Evolutionary conservation across 2,113 vertebrate genomes (phyloP).

Genomic region (Gopherus evgoodei): DNA sequence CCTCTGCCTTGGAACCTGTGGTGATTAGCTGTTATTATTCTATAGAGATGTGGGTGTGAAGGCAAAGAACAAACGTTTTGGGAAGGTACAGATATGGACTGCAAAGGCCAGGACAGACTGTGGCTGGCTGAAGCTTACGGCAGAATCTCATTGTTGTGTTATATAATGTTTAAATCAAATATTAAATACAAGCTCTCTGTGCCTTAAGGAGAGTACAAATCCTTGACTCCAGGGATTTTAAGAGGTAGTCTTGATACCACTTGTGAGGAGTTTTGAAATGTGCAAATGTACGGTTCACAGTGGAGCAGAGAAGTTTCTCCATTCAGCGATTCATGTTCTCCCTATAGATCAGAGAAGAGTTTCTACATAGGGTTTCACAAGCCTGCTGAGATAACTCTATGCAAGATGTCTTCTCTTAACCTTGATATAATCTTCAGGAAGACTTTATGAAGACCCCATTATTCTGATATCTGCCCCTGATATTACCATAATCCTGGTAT

Average conservation of each 20-base stretch:
- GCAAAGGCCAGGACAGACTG: not conserved
- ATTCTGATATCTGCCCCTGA: not conserved
- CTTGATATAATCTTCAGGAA: not conserved
- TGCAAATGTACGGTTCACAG: not conserved
- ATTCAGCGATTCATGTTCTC: not conserved
- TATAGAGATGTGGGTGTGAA: not conserved
- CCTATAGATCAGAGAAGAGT: not conserved
- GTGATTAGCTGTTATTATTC: not conserved
- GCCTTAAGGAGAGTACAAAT: not conserved
- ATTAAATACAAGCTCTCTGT: not conserved
- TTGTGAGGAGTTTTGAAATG: not conserved
- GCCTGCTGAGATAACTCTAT: not conserved
- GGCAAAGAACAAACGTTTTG: not conserved
- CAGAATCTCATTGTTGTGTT: not conserved
- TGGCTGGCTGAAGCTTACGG: not conserved
- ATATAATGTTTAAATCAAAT: not conserved
- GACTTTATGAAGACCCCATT: not conserved
- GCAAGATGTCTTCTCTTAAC: not conserved
- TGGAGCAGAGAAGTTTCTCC: not conserved
- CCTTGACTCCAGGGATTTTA: not conserved
- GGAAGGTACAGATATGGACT: not conserved
- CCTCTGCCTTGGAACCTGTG: not conserved
- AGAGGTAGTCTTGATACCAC: not conserved
- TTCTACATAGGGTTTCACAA: not conserved
- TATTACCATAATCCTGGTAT: not conserved